A percentile compares a stretch with the other conserved stretches of the same genome.
Conservation (phyloP, 2,797 vertebrate species). For the Pseudochirops cupreus region DNA sequence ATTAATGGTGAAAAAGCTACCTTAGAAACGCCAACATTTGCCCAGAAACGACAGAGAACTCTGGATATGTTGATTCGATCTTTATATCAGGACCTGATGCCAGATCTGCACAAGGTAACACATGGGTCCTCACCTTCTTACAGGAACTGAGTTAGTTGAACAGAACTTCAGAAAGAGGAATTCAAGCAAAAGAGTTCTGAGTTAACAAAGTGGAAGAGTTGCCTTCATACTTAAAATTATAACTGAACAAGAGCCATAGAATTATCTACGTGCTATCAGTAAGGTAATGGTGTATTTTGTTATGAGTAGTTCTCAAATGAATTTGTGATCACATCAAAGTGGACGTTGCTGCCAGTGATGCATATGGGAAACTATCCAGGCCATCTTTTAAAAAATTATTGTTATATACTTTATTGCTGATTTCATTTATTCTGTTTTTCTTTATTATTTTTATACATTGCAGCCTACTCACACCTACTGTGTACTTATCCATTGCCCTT, state of each 20-base stretch:
- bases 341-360: not conserved
- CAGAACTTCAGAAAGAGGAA: not conserved
- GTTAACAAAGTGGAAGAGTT: not conserved
- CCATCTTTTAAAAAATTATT: not conserved
- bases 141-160: not conserved
- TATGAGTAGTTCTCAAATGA: not conserved
- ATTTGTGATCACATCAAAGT: not conserved
- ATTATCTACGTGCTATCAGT: not conserved
- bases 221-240: not conserved
- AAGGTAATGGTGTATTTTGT: not conserved
- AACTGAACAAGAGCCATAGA: not conserved
- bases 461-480: no score
- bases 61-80: slow-evolving; percentile 99
- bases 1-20: slow-evolving; percentile 99
- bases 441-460: no score
- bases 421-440: not conserved
- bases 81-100: slow-evolving; percentile 97
- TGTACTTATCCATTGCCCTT: no score
- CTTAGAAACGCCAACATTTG: slow-evolving; percentile 98
- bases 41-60: slow-evolving; percentile 98
- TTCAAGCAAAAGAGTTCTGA: not conserved
- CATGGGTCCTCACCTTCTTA: slow-evolving; percentile 6
- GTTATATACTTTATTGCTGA: not conserved
- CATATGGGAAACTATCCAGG: not conserved
- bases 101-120: slow-evolving; percentile 96